Percentiles rank a stretch among this genome's conserved stretches.
phyloP scores from a whole-genome alignment of 2,888 invertebrate genomes.

The Conistra vaccinii region DNA sequence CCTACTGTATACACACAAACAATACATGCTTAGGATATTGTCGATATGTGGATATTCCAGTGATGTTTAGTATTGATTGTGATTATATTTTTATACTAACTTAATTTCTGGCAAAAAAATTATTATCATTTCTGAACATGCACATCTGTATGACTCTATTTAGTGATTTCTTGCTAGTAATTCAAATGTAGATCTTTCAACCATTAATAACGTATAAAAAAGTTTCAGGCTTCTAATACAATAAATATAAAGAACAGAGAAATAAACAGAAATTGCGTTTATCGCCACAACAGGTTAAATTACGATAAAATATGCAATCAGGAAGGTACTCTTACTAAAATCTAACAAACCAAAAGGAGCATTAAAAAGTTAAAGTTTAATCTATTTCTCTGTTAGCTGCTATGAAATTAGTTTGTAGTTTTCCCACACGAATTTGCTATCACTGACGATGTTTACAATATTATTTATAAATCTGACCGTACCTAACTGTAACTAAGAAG shows the following conservation, averaged over 20 bases:
- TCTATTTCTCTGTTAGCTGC: background rate
- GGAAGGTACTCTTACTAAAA: no score
- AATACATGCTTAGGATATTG: background rate
- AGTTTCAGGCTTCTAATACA: background rate
- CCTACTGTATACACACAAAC: no score
- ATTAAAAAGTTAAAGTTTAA: no score
- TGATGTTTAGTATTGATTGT: background rate
- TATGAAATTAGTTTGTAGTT: background rate
- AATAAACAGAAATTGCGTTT: background rate
- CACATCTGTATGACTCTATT: background rate
- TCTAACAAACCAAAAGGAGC: background rate
- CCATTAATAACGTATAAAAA: background rate
- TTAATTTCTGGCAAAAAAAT: background rate
- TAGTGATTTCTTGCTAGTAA: background rate
- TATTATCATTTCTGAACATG: background rate
- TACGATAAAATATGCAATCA: background rate
- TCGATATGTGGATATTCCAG: background rate
- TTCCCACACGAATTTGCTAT: background rate
- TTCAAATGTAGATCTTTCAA: background rate
- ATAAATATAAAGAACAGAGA: background rate
- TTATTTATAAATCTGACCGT: background rate
- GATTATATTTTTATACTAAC: background rate
- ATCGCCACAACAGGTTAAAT: background rate
- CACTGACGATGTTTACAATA: background rate
- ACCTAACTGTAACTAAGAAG: conserved; percentile 4